Conservation (phyloP, 53 echinoderm and acorn worm species). For the Antedon mediterranea region DNA sequence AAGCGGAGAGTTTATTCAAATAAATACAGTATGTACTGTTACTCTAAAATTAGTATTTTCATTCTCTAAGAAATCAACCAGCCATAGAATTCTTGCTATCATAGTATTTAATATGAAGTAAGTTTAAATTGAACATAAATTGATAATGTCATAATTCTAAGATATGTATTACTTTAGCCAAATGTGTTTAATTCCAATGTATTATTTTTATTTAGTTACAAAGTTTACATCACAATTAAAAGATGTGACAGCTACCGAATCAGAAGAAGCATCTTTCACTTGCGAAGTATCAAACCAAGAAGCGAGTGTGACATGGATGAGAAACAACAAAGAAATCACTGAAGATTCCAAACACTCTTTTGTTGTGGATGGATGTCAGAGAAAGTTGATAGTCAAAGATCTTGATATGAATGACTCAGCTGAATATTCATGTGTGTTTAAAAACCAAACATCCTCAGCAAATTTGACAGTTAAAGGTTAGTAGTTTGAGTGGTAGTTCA, state of each 20-base stretch:
- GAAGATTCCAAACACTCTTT: conserved; percentile 35
- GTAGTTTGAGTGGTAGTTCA: no score
- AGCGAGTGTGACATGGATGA: conserved; percentile 54
- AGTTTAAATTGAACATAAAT: no score
- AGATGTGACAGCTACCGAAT: conserved; percentile 4
- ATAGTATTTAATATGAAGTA: no score
- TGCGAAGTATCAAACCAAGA: conserved; percentile 18
- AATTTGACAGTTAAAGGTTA: neutral
- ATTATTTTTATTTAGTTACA: neutral
- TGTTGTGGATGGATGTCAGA: conserved; percentile 22
- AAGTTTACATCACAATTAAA: neutral
- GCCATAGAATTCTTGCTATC: no score
- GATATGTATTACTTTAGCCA: no score
- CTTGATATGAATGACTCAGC: conserved; percentile 25
- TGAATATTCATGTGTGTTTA: conserved; percentile 22
- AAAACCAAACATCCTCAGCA: neutral
- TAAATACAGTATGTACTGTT: no score
- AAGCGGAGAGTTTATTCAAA: no score
- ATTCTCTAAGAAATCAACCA: no score
- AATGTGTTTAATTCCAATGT: no score
- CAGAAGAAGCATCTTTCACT: conserved; percentile 6
- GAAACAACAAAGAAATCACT: conserved; percentile 25
- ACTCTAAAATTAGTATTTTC: no score
- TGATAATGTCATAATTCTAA: no score
- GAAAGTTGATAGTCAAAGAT: conserved; percentile 37